phyloP scores from a whole-genome alignment of 1,140 invertebrate genomes.

The Caenorhabditis elegans region WBcel235 BX284606.5:16969001-16969500 shows the following conservation, averaged over 20 bases:
- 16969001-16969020: too few relatives aligned
- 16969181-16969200: conserved; percentile 36
- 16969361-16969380: too few relatives aligned
- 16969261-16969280: background rate
- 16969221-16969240: conserved; percentile 36
- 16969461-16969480: background rate
- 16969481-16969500: background rate
- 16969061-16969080: too few relatives aligned
- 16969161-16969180: conserved; percentile 39
- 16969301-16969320: background rate
- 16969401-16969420: background rate
- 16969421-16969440: background rate
- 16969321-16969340: background rate
- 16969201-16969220: conserved; percentile 35
- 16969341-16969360: background rate
- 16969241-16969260: conserved; percentile 4
- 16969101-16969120: background rate
- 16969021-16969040: too few relatives aligned
- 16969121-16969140: background rate
- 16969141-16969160: conserved; percentile 40
- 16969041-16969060: too few relatives aligned
- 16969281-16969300: conserved; percentile 2
- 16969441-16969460: background rate
- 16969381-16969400: too few relatives aligned
- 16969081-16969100: too few relatives aligned